Conservation (phyloP, 2,888 invertebrate genomes). For the Bimastos eiseni region DNA sequence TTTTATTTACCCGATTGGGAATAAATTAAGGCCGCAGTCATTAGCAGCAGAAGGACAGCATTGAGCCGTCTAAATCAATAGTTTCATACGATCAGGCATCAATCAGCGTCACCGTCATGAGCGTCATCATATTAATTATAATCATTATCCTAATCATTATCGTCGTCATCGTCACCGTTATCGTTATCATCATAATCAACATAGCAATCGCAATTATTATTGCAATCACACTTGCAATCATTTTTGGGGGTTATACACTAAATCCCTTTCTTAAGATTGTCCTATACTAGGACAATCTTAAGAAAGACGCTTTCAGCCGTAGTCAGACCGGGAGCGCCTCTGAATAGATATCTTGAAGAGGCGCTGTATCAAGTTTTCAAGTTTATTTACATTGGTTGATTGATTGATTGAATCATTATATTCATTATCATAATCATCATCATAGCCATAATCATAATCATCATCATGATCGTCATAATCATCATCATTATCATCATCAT, state of each 20-base stretch:
- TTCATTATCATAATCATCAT: not conserved
- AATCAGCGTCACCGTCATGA: not conserved
- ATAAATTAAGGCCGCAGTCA: not conserved
- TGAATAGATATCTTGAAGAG: too few relatives aligned
- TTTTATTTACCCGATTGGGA: not conserved
- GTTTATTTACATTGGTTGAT: too few relatives aligned
- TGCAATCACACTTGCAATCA: too few relatives aligned
- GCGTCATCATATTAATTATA: not conserved
- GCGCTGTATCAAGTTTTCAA: too few relatives aligned
- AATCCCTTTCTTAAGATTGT: too few relatives aligned
- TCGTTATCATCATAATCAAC: constrained; percentile 16
- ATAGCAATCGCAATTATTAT: not conserved
- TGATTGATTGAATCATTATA: too few relatives aligned
- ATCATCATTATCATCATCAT: constrained; percentile 20
- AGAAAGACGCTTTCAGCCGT: too few relatives aligned
- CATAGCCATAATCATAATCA: too few relatives aligned
- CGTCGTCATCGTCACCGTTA: not conserved
- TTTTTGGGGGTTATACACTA: too few relatives aligned
- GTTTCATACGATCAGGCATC: not conserved
- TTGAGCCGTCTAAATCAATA: not conserved
- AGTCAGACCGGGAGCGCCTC: too few relatives aligned
- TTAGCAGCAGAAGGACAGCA: not conserved
- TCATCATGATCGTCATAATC: not conserved
- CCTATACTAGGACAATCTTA: too few relatives aligned
- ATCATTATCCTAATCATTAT: not conserved